Base-by-base conservation (phyloP, 2,797 vertebrate species). In the Setipinna tenuifilis region DNA sequence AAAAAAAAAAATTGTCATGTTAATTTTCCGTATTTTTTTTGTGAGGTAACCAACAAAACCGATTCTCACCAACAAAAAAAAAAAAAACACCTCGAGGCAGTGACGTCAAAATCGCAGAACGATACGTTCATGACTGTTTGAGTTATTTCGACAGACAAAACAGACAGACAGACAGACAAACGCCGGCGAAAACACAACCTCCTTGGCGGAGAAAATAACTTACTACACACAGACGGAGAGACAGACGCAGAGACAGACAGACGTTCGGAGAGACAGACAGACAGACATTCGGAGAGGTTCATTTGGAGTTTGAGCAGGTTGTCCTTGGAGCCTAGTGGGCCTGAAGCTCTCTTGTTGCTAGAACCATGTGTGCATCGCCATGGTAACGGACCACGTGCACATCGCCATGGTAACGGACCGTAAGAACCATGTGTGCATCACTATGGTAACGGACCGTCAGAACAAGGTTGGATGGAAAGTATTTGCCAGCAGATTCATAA, bases 261-360 rank as follows among this genome's bases (percentile, higher is more conserved):
- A 54, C 50, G 14, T 0, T 0, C 14, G 50, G 50, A 54, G 9
- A 54, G 50, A 82, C 84, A 89, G 3, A 92, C 81, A 87, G 61
- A 86, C 62, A 95, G 90, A 92, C 88, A 95, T 94, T 95, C 95
- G 95, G 94, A 68, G 28, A 71, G 25, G 14, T 71, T 71, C 2
- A 6, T 71, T 71, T 71, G 25, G 65, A 71, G 31, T 71, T 71
- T 71, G 25, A 9, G n/a, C 6, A 28, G 14, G 11, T 31, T 31
- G 25, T 71, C 68, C 68, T 71, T 71, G 68, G 28, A 71, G 25
- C 31, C 10, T 21, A 11, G 68, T 35, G 11, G 14, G 9, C 62
- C 16, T 35, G 14, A 6, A 35, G 28, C 31, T 17, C 4, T 35
- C 4, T 35, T 75, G 68, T 75, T 75, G 68, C 68, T 19, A 16